A percentile compares a stretch with the other conserved stretches of the same genome.
Conservation (phyloP, 2,888 invertebrate genomes). For the Meghimatium bilineatum region DNA sequence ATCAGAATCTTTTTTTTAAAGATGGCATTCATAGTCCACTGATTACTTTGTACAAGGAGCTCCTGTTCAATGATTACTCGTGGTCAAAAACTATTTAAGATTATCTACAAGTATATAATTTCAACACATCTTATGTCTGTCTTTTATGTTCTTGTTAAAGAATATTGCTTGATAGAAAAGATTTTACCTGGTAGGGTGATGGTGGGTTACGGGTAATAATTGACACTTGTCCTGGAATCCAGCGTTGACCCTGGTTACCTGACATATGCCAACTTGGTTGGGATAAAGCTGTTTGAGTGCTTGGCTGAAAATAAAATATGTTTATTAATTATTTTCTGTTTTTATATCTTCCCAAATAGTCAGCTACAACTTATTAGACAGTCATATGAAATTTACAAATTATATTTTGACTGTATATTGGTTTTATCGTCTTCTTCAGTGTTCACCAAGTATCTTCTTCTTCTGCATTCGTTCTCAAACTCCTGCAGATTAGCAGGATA, state of each 20-base stretch:
- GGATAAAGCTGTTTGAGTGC: constrained; percentile 54
- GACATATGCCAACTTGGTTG: constrained; percentile 60
- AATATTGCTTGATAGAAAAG: not conserved
- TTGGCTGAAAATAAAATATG: constrained; percentile 30
- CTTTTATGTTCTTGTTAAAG: not conserved
- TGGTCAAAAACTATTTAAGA: too few relatives aligned
- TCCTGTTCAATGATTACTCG: too few relatives aligned
- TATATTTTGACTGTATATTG: too few relatives aligned
- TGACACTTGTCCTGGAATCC: constrained; percentile 65
- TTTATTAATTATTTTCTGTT: not conserved
- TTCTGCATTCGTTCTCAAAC: too few relatives aligned
- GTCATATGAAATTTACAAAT: not conserved
- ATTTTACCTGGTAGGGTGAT: constrained; percentile 62
- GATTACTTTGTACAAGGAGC: too few relatives aligned
- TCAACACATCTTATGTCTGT: too few relatives aligned
- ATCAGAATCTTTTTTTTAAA: too few relatives aligned
- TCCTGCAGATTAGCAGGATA: too few relatives aligned
- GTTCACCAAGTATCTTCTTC: too few relatives aligned
- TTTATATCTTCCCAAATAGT: not conserved
- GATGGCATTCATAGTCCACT: too few relatives aligned
- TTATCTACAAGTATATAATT: too few relatives aligned
- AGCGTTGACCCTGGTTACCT: constrained; percentile 68
- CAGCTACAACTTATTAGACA: not conserved
- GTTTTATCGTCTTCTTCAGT: too few relatives aligned
- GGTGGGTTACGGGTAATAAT: constrained; percentile 59